Percentiles rank a stretch among this genome's conserved stretches.
These are phyloP conservation scores for Caenorhabditis sp. DNA, from an alignment of 2,888 invertebrate genomes.

Conservation along the genomic window DNA sequence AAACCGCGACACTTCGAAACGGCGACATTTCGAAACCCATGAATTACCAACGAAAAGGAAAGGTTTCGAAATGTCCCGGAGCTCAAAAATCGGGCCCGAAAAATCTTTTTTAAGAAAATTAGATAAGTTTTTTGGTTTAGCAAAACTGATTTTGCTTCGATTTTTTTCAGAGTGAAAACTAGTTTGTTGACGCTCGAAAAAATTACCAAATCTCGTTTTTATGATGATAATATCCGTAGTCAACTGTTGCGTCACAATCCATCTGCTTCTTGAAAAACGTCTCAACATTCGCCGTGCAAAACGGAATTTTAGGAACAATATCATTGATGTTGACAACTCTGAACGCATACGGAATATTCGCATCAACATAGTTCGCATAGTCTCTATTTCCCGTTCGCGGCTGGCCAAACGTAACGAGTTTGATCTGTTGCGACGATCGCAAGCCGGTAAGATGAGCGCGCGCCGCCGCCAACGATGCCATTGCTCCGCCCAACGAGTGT, in stretches of 20 bases:
- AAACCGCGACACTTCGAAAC: no score
- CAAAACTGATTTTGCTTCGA: no score
- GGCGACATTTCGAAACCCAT: no score
- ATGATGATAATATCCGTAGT: not conserved
- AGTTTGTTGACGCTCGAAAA: no score
- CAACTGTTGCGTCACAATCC: not conserved
- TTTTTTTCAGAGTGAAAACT: no score
- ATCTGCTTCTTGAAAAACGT: not conserved
- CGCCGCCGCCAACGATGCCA: not conserved
- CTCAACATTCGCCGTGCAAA: not conserved
- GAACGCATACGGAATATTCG: not conserved
- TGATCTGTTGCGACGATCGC: not conserved
- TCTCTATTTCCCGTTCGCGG: not conserved
- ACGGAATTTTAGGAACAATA: not conserved
- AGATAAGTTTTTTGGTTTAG: no score
- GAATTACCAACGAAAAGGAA: no score
- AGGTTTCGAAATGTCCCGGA: no score
- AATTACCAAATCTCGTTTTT: not conserved
- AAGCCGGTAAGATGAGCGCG: not conserved
- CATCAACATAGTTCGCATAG: not conserved
- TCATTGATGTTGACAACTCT: not conserved
- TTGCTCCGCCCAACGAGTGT: not conserved
- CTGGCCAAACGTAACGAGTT: not conserved
- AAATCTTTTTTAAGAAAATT: no score
- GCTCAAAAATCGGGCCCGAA: no score